These are phyloP conservation scores for Notodromas monacha DNA, from an alignment of 2,888 invertebrate genomes.

Conservation along the genomic window DNA sequence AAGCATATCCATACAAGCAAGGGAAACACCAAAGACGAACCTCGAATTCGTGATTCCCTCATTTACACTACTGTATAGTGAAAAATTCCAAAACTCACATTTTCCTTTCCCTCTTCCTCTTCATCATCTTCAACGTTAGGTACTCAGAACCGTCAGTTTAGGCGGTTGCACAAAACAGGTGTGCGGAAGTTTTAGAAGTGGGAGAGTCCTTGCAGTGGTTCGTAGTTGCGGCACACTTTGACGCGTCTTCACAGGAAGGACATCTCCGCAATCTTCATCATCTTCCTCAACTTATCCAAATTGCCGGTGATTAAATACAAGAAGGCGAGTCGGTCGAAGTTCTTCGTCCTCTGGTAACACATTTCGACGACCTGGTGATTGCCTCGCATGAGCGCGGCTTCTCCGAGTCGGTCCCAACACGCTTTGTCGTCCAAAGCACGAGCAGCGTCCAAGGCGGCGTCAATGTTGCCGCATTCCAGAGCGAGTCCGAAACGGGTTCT, in stretches of 20 bases:
- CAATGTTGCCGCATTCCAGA: conserved; percentile 89
- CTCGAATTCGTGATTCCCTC: too few species aligned
- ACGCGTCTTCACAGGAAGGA: conserved; percentile 72
- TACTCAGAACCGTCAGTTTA: too few species aligned
- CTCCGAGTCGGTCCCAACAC: conserved; percentile 82
- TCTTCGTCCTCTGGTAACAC: conserved; percentile 97
- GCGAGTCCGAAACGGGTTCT: conserved; percentile 83
- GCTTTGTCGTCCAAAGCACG: conserved; percentile 65
- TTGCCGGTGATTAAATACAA: conserved; percentile 93
- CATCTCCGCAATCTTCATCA: conserved; percentile 99
- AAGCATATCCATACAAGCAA: too few species aligned
- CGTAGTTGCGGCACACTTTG: too few species aligned
- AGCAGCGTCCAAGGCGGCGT: conserved; percentile 84
- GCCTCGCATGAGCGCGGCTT: conserved; percentile 73
- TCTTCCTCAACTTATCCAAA: conserved; percentile 76
- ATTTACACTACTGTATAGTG: too few species aligned
- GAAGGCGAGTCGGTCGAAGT: conserved; percentile 92
- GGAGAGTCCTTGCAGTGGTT: too few species aligned
- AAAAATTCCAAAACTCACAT: too few species aligned
- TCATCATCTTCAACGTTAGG: too few species aligned
- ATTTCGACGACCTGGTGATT: conserved; percentile 83
- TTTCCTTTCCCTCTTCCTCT: too few species aligned
- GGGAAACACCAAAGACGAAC: too few species aligned
- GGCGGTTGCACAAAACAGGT: too few species aligned
- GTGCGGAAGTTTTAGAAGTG: too few species aligned